Base-by-base conservation (phyloP, 2,113 vertebrate genomes). In the Poeciliopsis turrubarensis region DNA sequence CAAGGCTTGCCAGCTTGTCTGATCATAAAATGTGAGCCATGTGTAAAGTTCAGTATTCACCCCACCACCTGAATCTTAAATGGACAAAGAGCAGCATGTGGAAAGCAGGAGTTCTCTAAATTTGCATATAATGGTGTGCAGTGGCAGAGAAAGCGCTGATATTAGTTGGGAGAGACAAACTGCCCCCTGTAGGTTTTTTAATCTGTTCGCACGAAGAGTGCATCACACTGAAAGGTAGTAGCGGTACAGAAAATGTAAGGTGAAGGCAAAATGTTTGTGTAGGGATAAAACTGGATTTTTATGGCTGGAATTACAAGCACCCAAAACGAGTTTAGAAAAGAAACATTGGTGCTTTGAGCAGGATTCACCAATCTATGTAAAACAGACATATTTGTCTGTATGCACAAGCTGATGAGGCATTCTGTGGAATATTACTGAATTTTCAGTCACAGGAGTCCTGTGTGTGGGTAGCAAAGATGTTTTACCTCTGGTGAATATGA, bases 401-500 rank as follows among this genome's bases (percentile, higher is more conserved):
- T 70, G 73, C 73, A 74, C 66, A 34, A 65, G 75, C 9, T 62
- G 65, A 72, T 54, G 0, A 54, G 73, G 65, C 65, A 74, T 68
- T 30, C 65, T 39, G 47, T 25, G 4, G 17, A 17, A 66, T 71
- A 72, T 44, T 39, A 69, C 57, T 63, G 80, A 68, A 44, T 80
- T 76, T 75, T 81, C 41, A 61, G 41, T 75, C 37, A n/a, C 70
- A 70, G 37, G 62, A 22, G 27, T 64, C 37, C 17, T 72, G 74
- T 78, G 71, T 72, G 83, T 84, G 78, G 70, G 81, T 76, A 73
- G 72, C 37, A 32, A 71, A 51, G 77, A 84, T 86, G 72, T 82
- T 84, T 81, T 88, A 83, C 71, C 82, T 71, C 79, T 84, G 78
- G 80, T 87, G 81, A 90, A 86, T 82, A 80, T 89, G 85, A 89